Conservation (phyloP, 2,113 vertebrate genomes). For the Gorsachius goisagi region DNA sequence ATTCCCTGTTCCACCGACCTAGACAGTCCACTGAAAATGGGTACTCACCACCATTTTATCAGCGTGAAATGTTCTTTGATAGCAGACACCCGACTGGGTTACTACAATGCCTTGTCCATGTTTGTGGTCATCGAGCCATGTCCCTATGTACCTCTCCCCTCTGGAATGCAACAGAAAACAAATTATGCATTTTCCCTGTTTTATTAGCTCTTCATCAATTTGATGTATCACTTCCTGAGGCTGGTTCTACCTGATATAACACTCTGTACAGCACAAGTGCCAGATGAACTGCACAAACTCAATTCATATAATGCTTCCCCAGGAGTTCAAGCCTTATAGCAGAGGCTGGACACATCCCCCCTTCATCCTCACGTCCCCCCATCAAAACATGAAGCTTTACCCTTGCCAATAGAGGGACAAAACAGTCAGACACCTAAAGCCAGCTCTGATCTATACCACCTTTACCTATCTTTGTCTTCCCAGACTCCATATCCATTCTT, state of each 20-base stretch:
- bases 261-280: background rate
- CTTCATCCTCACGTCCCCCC: background rate
- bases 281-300: background rate
- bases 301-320: accelerated
- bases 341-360: background rate
- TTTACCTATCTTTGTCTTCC: conserved; percentile 74
- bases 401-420: no score
- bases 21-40: accelerated
- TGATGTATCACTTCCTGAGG: no score
- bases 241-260: accelerated
- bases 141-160: conserved; percentile 77
- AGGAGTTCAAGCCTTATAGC: background rate
- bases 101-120: conserved; percentile 75
- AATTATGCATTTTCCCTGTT: accelerated
- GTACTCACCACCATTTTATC: conserved; percentile 77
- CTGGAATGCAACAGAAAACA: conserved; percentile 8
- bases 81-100: conserved; percentile 75
- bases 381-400: background rate
- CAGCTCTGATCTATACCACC: background rate
- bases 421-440: background rate
- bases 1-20: accelerated
- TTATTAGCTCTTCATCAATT: background rate
- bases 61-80: conserved; percentile 70
- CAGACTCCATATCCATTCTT: conserved; percentile 73
- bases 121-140: conserved; percentile 71